These are phyloP conservation scores for Craterocephalus amniculus DNA, from an alignment of 2,797 vertebrate species.

Conservation along the genomic window DNA sequence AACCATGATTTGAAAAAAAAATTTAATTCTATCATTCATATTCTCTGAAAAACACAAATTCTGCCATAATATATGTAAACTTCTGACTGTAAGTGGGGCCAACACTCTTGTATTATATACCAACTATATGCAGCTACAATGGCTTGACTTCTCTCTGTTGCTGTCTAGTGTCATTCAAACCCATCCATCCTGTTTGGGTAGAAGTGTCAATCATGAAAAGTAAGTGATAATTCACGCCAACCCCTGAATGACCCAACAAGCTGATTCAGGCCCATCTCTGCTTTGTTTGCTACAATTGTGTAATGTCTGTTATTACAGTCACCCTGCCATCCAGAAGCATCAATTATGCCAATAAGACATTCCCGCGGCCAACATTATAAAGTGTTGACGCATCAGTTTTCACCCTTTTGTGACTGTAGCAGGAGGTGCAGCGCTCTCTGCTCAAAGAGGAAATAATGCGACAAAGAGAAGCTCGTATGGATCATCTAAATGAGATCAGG, in stretches of 20 bases:
- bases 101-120: not conserved
- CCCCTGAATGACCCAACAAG: constrained; percentile 30
- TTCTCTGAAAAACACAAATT: no score
- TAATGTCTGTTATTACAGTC: constrained; percentile 63
- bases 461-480: constrained; percentile 31
- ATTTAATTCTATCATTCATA: no score
- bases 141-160: not conserved
- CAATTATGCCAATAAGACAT: constrained; percentile 69
- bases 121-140: not conserved
- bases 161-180: constrained; percentile 12
- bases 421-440: constrained; percentile 5
- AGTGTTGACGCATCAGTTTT: constrained; percentile 65
- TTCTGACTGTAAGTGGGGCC: not conserved
- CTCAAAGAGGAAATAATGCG: constrained; percentile 29
- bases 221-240: constrained; percentile 55
- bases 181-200: constrained; percentile 34
- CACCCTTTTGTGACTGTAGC: constrained; percentile 29
- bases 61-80: no score
- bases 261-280: constrained; percentile 52
- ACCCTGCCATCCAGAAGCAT: constrained; percentile 56
- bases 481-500: constrained; percentile 36
- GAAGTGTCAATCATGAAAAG: constrained; percentile 22
- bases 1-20: no score
- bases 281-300: constrained; percentile 38
- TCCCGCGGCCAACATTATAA: constrained; percentile 57